Conservation (phyloP, 2,888 invertebrate genomes). For the Meiosimyza platycephala region DNA sequence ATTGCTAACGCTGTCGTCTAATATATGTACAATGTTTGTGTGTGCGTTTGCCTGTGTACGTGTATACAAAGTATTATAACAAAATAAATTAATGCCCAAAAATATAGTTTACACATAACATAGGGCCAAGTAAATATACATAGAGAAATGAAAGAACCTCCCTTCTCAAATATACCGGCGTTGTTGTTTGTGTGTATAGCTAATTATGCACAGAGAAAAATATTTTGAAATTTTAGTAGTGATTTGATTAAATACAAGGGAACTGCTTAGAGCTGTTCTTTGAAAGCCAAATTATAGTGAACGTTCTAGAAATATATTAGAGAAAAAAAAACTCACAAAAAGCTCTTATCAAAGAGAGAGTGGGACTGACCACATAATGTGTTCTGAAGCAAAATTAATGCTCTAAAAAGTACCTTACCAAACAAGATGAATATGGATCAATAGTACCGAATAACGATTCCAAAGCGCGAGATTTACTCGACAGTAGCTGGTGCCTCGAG, state of each 20-base stretch:
- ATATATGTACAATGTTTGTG: background rate
- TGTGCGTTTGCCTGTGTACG: background rate
- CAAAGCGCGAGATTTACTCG: too few species aligned
- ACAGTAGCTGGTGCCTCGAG: too few species aligned
- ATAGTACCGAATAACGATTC: too few species aligned
- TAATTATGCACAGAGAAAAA: conserved; percentile 17
- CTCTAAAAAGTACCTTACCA: too few species aligned
- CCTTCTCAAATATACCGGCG: background rate
- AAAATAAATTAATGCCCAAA: conserved; percentile 29
- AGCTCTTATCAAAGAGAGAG: too few species aligned
- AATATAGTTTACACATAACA: conserved; percentile 7
- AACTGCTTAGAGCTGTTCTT: too few species aligned
- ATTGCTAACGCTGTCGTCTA: background rate
- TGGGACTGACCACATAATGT: too few species aligned
- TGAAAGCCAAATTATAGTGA: background rate
- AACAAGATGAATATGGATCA: too few species aligned
- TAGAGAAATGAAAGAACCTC: conserved; percentile 1
- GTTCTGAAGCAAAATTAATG: too few species aligned
- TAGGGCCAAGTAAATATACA: conserved; percentile 12
- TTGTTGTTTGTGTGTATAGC: conserved; percentile 12
- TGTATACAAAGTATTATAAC: conserved; percentile 32
- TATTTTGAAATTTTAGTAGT: background rate
- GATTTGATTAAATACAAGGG: background rate
- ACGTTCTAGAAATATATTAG: too few species aligned
- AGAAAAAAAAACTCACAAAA: too few species aligned